Conservation (phyloP, 64 coral and sea anemone genomes). For the Stichodactyla mertensii region DNA sequence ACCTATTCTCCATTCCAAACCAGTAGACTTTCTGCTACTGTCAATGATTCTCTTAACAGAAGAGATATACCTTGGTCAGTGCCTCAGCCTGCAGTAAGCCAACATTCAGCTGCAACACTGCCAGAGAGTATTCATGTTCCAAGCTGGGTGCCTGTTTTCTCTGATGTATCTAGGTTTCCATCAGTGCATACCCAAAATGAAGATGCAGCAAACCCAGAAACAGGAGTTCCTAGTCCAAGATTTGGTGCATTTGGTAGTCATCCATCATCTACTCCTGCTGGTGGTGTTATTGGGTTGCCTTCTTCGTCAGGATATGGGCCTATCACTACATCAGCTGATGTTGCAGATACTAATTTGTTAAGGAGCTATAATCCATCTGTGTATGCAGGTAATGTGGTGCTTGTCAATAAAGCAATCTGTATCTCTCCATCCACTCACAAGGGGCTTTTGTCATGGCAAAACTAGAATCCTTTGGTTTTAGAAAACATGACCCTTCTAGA, state of each 20-base stretch:
- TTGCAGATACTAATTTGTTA: neutral
- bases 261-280: conserved; percentile 34
- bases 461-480: too few species aligned
- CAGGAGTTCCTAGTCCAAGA: conserved; percentile 59
- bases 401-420: neutral
- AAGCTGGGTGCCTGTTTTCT: conserved; percentile 33
- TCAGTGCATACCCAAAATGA: conserved; percentile 10
- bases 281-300: neutral
- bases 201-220: conserved; percentile 33
- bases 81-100: neutral
- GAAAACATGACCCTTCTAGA: too few species aligned
- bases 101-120: neutral
- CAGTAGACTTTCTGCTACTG: neutral
- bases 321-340: neutral
- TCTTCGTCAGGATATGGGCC: conserved; percentile 18
- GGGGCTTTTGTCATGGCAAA: too few species aligned
- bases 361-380: conserved; percentile 23
- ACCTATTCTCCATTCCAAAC: conserved; percentile 5
- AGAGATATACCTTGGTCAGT: neutral
- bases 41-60: neutral
- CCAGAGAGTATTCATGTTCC: neutral
- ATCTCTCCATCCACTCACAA: neutral
- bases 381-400: conserved; percentile 12
- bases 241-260: conserved; percentile 33
- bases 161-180: neutral